phyloP scores from a whole-genome alignment of 1,140 invertebrate genomes.

The Eriosoma lanigerum region DNA sequence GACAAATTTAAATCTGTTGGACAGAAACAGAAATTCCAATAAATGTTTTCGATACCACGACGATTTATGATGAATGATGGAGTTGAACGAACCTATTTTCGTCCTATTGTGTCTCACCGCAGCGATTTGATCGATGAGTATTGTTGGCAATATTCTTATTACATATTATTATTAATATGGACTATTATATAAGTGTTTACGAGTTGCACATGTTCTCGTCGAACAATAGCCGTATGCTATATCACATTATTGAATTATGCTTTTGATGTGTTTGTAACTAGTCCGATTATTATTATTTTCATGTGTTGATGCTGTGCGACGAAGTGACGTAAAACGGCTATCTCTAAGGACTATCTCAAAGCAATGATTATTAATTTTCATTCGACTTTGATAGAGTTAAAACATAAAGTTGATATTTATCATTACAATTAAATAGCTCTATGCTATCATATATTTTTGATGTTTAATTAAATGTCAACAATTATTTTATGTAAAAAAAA shows the following conservation, averaged over 20 bases:
- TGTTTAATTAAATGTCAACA: no score
- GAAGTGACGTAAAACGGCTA: not conserved
- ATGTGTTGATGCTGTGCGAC: not conserved
- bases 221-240: not conserved
- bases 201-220: constrained; percentile 5
- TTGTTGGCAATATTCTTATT: no score
- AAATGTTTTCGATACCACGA: no score
- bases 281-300: not conserved
- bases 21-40: no score
- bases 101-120: not conserved
- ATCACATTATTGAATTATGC: not conserved
- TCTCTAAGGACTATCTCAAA: not conserved
- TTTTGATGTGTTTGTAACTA: not conserved
- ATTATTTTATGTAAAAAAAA: no score
- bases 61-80: no score
- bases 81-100: constrained; percentile 33
- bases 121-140: not conserved
- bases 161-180: no score
- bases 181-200: not conserved
- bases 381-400: not conserved
- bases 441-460: no score
- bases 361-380: not conserved
- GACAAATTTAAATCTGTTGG: no score
- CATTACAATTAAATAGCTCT: no score
- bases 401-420: no score